phyloP scores from a whole-genome alignment of 1,140 invertebrate species.

The Papilio dardanus region DNA sequence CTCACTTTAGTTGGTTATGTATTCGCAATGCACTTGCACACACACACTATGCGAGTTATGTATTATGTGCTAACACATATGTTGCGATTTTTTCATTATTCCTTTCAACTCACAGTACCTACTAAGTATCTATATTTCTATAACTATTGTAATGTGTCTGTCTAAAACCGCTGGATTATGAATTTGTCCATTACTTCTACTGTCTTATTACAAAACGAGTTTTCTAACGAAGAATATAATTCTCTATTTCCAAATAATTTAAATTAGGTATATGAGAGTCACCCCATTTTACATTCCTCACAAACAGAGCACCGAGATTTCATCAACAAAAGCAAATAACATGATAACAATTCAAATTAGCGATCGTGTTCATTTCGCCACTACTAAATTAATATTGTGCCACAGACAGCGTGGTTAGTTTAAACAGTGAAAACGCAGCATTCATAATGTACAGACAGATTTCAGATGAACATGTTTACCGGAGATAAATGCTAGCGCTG shows the following conservation, averaged over 20 bases:
- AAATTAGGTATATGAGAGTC: background rate
- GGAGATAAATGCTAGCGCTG: background rate
- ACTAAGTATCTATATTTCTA: no score
- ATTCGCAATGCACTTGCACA: no score
- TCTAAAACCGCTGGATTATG: no score
- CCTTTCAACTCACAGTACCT: background rate
- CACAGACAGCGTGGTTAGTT: background rate
- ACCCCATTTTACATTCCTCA: background rate
- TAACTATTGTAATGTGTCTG: background rate
- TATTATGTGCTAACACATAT: no score
- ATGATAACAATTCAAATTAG: slow-evolving; percentile 12
- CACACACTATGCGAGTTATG: no score
- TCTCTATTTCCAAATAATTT: no score
- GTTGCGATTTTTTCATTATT: background rate
- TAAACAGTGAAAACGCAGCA: background rate
- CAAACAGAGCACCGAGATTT: background rate
- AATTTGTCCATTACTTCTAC: no score
- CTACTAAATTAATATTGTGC: slow-evolving; percentile 22
- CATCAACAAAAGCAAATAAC: background rate
- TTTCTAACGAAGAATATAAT: no score
- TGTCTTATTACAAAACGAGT: no score
- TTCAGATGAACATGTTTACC: slow-evolving; percentile 4
- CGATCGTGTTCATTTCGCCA: slow-evolving; percentile 25
- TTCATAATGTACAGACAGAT: background rate
- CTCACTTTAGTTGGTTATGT: no score